Conservation (phyloP, 2,113 vertebrate species). For the Muntiacus reevesi region DNA sequence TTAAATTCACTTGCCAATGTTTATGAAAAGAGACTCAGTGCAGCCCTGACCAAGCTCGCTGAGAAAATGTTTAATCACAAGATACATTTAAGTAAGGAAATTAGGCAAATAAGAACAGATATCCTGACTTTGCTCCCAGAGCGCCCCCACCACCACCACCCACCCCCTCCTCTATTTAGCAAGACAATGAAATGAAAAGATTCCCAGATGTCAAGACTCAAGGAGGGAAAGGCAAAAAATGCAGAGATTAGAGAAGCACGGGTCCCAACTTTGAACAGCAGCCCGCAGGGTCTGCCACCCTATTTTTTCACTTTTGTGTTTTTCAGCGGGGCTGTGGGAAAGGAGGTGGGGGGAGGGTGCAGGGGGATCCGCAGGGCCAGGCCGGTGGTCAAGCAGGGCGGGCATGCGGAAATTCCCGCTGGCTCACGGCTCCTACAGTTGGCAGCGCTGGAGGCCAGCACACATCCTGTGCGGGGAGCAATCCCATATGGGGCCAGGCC, state of each 20-base stretch:
- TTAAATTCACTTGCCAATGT: conserved; percentile 40
- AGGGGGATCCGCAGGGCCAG: neutral
- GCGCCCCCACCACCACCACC: neutral
- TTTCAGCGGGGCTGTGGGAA: neutral
- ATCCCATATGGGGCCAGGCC: neutral
- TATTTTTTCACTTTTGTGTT: neutral
- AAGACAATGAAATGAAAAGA: conserved; percentile 1
- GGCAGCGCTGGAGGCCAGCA: neutral
- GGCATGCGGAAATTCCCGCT: neutral
- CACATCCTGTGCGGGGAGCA: neutral
- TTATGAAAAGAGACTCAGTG: conserved; percentile 59
- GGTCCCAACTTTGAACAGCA: neutral
- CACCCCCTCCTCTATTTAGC: conserved; percentile 36
- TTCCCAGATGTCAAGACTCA: neutral
- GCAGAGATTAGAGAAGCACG: neutral
- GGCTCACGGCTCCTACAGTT: neutral
- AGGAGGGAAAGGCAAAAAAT: conserved; percentile 1
- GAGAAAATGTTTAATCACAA: conserved; percentile 71
- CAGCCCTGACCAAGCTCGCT: conserved; percentile 31
- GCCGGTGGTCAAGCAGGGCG: neutral
- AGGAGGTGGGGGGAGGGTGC: too few relatives aligned
- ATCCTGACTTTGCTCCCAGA: conserved; percentile 6
- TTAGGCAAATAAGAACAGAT: conserved; percentile 67
- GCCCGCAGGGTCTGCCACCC: neutral
- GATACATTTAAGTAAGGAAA: conserved; percentile 65